These are phyloP conservation scores for Varanus komodoensis DNA, from an alignment of 2,113 vertebrate species.

Conservation along the genomic window DNA sequence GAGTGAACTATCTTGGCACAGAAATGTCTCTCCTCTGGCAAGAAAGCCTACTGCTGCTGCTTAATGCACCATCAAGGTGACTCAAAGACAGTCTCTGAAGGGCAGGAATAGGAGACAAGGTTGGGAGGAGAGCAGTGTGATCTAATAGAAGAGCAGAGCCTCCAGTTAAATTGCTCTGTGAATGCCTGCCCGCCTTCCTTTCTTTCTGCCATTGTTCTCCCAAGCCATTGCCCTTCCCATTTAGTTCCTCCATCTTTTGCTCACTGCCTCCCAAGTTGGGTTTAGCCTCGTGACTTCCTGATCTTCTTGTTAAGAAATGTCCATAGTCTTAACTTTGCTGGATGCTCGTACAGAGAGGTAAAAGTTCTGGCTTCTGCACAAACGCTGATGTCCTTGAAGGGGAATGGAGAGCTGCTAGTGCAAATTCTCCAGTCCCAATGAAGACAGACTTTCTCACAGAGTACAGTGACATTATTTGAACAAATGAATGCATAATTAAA, in stretches of 20 bases:
- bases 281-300: background rate
- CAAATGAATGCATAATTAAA: background rate
- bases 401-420: background rate
- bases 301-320: background rate
- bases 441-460: background rate
- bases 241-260: background rate
- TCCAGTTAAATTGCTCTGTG: background rate
- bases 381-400: background rate
- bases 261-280: background rate
- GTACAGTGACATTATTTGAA: background rate
- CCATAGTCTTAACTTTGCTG: background rate
- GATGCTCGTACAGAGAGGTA: background rate
- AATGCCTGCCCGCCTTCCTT: background rate
- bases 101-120: background rate
- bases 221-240: background rate
- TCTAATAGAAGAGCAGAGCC: slow-evolving; percentile 6
- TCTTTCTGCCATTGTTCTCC: background rate
- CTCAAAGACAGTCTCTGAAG: background rate
- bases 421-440: background rate
- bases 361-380: background rate
- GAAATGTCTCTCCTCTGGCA: slow-evolving; percentile 15
- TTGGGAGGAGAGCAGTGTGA: background rate
- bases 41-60: slow-evolving; percentile 3
- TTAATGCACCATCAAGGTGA: slow-evolving; percentile 16
- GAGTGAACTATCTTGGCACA: background rate